Base-by-base conservation (phyloP, 2,888 invertebrate genomes). In the Poecilus cupreus region DNA sequence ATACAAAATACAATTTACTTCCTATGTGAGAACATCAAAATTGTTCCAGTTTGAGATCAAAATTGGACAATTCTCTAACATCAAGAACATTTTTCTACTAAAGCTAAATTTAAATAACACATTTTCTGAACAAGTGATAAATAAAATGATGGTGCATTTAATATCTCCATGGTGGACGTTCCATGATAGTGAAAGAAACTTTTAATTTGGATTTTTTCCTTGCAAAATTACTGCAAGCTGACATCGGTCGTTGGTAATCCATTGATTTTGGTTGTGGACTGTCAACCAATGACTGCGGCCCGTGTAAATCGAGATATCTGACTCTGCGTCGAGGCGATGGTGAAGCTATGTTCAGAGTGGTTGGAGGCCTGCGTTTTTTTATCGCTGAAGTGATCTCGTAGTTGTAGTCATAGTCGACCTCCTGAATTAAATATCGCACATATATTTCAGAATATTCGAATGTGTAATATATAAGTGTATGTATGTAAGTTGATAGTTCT, bases 121-220 rank as follows among this genome's bases (percentile, higher is more conserved):
- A n/a, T n/a, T n/a, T n/a, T n/a, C n/a, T n/a, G n/a, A n/a, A n/a
- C n/a, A n/a, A 43, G n/a, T 57, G 43, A 6, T 6, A 78, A 43
- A 13, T 2, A 78, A 37, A 3, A 22, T 43, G 24, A 24, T 1
- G 49, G 32, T 26, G 60, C 11, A 22, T 13, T 84, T 86, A 88
- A 83, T 85, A 86, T 84, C 85, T 85, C 88, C 88, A 88, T 26
- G 85, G 86, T 39, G 87, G 87, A 75, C 86, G 81, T 16, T 81
- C 75, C 75, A 49, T 64, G 49, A 75, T 75, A 51, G 60, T 26
- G 16, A 81, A 60, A 18, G 81, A 64, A 18, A 75, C 49, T 60
- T 51, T 74, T 5, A 32, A 10, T 46, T 64, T 74, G 26, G 13
- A 26, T 24, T 49, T 57, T 18, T 64, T 81, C 39, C 81, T 39